Percentiles rank a stretch among this genome's conserved stretches.
Evolutionary conservation across 2,113 vertebrate species (phyloP).

Genomic region (Oreamnos americanus): DNA sequence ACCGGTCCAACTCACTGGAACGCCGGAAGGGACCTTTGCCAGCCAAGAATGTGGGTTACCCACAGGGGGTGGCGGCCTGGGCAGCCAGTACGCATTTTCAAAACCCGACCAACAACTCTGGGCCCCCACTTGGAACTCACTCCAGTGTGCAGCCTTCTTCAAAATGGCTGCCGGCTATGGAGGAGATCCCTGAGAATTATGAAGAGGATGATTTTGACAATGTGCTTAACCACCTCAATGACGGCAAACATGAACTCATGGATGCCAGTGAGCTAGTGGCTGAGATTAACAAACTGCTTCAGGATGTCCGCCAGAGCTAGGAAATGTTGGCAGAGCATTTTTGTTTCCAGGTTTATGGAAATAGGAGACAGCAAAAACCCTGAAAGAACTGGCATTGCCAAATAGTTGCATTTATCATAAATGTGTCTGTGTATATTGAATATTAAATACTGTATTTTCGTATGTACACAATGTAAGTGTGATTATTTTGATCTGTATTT

Average conservation of each 20-base stretch:
- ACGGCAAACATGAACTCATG: conserved; percentile 96
- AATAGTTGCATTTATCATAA: conserved; percentile 96
- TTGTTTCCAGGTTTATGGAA: conserved; percentile 82
- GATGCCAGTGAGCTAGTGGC: conserved; percentile 98
- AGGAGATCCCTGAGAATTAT: conserved; percentile 98
- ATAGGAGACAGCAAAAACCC: conserved; percentile 62
- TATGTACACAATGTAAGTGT: conserved; percentile 98
- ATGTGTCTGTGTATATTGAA: conserved; percentile 99
- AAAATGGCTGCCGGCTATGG: conserved; percentile 99
- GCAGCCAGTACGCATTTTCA: conserved; percentile 97
- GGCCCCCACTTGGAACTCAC: conserved; percentile 85
- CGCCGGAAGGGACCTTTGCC: conserved; percentile 89
- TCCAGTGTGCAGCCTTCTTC: conserved; percentile 87
- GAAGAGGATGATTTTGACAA: conserved; percentile 98
- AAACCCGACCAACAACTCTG: conserved; percentile 87
- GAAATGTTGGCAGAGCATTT: background rate
- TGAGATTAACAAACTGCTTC: conserved; percentile 98
- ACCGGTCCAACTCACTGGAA: conserved; percentile 87
- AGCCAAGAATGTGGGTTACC: conserved; percentile 89
- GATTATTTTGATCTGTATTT: conserved; percentile 99
- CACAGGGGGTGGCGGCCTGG: conserved; percentile 95
- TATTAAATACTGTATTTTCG: conserved; percentile 97
- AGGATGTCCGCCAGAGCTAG: conserved; percentile 96
- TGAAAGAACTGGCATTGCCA: conserved; percentile 87
- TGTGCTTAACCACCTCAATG: conserved; percentile 92